Evolutionary conservation across 2,113 vertebrate genomes (phyloP), one percentile per base, ranked within the genome.

Genomic region (Nyctibius bracteatus): DNA sequence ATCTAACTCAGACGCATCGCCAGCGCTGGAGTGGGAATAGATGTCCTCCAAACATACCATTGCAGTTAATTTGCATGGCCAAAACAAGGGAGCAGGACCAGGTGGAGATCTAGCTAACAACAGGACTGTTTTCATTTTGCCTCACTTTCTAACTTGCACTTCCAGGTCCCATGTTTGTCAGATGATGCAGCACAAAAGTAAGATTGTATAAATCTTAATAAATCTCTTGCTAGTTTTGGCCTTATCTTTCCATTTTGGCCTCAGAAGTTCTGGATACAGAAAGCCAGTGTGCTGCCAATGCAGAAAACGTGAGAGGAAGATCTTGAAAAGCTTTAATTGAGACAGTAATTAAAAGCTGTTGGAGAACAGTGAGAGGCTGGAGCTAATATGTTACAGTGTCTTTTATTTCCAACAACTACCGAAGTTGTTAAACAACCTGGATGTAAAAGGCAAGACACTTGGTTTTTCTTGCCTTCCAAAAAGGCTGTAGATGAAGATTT

Each of bases 291-390:
- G 44, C 58, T 93, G 93, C 81, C 93, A 93, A 16, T 81, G 70
- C 27, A 83, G 67, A 70, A 62, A 94, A 84, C 68, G 72, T 87
- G 77, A 59, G 75, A 91, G 81, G 74, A 85, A 70, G 88, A 77
- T 37, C 63, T 14, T 80, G 66, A 94, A 95, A 87, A 85, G 70
- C 70, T 90, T 94, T 87, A 92, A 82, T 21, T 80, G 86, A 86
- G 71, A 49, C n/a, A 70, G 79, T 81, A 92, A 94, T 93, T 92
- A 94, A 90, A 68, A 86, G 77, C 62, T 77, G 24, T 75, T 72
- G 81, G 70, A 81, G 84, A 94, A 75, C 31, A 89, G 73, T 21
- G 37, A 88, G 91, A 72, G 28, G 70, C 66, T 90, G 63, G 41
- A 85, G 46, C 57, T 75, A 55, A 35, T 58, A 91, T 0, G 1